phyloP scores from a whole-genome alignment of 2,888 invertebrate genomes.

The Muscina levida region DNA sequence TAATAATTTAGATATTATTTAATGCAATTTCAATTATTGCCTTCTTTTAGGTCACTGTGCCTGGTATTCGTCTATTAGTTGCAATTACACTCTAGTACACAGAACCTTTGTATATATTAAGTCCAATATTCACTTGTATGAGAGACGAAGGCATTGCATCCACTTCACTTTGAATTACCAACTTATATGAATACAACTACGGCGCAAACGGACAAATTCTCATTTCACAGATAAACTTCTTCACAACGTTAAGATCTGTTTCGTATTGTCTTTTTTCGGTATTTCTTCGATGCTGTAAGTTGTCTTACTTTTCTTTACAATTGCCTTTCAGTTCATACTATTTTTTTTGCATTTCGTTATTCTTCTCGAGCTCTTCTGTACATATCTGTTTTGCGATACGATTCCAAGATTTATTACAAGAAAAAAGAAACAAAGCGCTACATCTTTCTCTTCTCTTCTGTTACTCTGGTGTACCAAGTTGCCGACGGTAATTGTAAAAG shows the following conservation, averaged over 20 bases:
- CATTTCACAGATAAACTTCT: background rate
- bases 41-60: too few relatives aligned
- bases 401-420: conserved; percentile 39
- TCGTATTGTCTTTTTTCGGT: too few relatives aligned
- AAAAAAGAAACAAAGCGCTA: background rate
- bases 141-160: too few relatives aligned
- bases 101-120: too few relatives aligned
- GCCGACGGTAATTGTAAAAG: conserved; percentile 59
- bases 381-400: background rate
- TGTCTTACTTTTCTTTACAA: background rate
- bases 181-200: background rate
- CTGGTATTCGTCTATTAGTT: too few relatives aligned
- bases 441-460: background rate
- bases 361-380: too few relatives aligned
- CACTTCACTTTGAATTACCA: too few relatives aligned
- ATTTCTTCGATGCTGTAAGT: background rate
- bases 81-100: too few relatives aligned
- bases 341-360: background rate
- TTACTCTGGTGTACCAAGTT: conserved; percentile 39
- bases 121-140: too few relatives aligned
- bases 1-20: too few relatives aligned
- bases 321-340: conserved; percentile 4
- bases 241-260: conserved; percentile 9
- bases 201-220: too few relatives aligned
- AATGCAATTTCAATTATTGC: too few relatives aligned